Conservation (phyloP, 2,888 invertebrate species). For the Lithophane ornitopus region DNA sequence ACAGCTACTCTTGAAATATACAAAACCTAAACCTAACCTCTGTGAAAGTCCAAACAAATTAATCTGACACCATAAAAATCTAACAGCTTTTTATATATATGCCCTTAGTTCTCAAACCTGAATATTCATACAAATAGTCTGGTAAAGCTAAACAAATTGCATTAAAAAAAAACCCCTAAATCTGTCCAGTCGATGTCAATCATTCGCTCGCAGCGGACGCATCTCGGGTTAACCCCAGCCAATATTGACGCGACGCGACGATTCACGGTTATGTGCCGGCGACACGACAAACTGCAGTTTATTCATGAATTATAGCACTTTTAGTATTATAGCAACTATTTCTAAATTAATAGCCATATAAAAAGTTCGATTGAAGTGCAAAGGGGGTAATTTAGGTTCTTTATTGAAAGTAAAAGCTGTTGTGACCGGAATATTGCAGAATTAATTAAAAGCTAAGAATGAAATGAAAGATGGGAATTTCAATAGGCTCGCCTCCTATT, state of each 20-base stretch:
- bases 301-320: constrained; percentile 31
- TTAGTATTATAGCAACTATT: constrained; percentile 22
- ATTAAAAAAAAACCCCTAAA: constrained; percentile 1
- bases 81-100: background rate
- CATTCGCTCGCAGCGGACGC: constrained; percentile 13
- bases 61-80: background rate
- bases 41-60: background rate
- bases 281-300: constrained; percentile 57
- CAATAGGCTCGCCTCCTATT: background rate
- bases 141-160: background rate
- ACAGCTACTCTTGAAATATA: too few relatives aligned
- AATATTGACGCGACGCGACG: constrained; percentile 45
- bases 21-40: background rate
- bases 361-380: constrained; percentile 14
- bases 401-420: constrained; percentile 15
- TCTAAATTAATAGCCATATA: constrained; percentile 16
- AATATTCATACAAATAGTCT: constrained; percentile 3
- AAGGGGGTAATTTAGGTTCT: constrained; percentile 8
- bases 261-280: constrained; percentile 32
- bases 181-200: constrained; percentile 12
- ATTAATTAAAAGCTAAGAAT: background rate
- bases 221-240: constrained; percentile 46
- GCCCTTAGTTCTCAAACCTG: background rate
- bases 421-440: background rate
- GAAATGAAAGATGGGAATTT: background rate